These are phyloP conservation scores for Leucophenga maculata DNA, from an alignment of 2,888 invertebrate species.

Conservation along the genomic window DNA sequence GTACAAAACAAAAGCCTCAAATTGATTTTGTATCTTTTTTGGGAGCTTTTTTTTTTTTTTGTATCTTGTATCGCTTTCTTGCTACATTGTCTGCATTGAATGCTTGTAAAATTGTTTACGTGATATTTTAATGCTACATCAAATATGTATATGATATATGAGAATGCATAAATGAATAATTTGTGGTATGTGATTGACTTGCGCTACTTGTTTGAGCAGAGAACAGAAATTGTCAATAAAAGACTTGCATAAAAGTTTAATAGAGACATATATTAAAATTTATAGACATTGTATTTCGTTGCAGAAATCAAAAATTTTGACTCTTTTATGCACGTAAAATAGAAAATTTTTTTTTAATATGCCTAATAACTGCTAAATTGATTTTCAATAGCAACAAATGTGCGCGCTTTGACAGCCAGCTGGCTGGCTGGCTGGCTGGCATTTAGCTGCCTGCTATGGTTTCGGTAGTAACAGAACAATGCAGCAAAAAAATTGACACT, in stretches of 20 bases:
- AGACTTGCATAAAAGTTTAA: neutral
- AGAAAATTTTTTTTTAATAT: neutral
- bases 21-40: neutral
- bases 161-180: constrained; percentile 5
- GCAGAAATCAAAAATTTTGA: neutral
- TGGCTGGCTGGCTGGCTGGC: constrained; percentile 1
- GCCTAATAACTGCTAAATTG: constrained; percentile 7
- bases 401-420: neutral
- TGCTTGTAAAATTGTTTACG: constrained; percentile 30
- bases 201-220: neutral
- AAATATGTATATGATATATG: constrained; percentile 9
- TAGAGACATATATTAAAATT: constrained; percentile 1
- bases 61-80: neutral
- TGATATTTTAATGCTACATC: constrained; percentile 36
- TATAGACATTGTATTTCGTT: neutral
- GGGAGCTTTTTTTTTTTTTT: neutral
- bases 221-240: neutral
- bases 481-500: constrained; percentile 30
- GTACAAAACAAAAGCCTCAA: constrained; percentile 14
- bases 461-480: neutral
- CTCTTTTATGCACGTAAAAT: constrained; percentile 7
- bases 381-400: constrained; percentile 9
- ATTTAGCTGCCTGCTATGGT: neutral
- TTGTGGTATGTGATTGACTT: constrained; percentile 30
- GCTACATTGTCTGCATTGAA: neutral